A percentile compares a stretch with the other conserved stretches of the same genome.
Conservation (phyloP, 2,888 invertebrate species). For the Mimas tiliae region DNA sequence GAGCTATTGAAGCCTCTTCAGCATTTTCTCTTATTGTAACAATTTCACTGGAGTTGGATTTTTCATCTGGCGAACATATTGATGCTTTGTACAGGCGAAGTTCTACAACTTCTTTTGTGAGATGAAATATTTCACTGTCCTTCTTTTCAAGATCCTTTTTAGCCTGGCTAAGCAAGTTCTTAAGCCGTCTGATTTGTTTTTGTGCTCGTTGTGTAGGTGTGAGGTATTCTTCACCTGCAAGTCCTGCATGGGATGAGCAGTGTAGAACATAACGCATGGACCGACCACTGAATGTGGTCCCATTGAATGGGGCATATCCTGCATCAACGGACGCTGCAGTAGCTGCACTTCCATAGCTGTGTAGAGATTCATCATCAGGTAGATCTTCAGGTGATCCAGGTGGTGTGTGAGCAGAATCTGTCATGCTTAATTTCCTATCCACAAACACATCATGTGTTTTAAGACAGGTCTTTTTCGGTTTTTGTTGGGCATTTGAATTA, state of each 20-base stretch:
- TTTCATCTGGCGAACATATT: constrained; percentile 91
- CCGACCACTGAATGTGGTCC: constrained; percentile 88
- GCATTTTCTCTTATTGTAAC: constrained; percentile 90
- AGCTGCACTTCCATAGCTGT: constrained; percentile 91
- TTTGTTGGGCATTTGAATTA: constrained; percentile 68
- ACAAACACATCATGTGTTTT: constrained; percentile 66
- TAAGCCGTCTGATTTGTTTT: constrained; percentile 90
- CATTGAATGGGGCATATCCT: constrained; percentile 91
- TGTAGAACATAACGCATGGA: constrained; percentile 93
- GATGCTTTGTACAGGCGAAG: constrained; percentile 92
- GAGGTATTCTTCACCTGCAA: constrained; percentile 92
- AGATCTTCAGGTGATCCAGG: constrained; percentile 86
- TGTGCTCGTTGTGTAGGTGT: constrained; percentile 95
- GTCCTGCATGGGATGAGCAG: constrained; percentile 91
- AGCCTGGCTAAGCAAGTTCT: constrained; percentile 89
- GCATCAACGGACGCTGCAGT: constrained; percentile 93
- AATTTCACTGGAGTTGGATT: constrained; percentile 90
- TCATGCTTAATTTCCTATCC: constrained; percentile 71
- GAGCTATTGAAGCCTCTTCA: constrained; percentile 66
- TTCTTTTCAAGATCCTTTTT: constrained; percentile 91
- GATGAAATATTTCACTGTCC: constrained; percentile 91
- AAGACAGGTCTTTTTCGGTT: constrained; percentile 70
- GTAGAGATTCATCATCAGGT: constrained; percentile 91
- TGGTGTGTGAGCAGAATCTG: constrained; percentile 83
- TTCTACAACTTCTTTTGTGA: constrained; percentile 92